Evolutionary conservation across 1,140 invertebrate genomes (phyloP).

Genomic region (Scaptomyza pallida): DNA sequence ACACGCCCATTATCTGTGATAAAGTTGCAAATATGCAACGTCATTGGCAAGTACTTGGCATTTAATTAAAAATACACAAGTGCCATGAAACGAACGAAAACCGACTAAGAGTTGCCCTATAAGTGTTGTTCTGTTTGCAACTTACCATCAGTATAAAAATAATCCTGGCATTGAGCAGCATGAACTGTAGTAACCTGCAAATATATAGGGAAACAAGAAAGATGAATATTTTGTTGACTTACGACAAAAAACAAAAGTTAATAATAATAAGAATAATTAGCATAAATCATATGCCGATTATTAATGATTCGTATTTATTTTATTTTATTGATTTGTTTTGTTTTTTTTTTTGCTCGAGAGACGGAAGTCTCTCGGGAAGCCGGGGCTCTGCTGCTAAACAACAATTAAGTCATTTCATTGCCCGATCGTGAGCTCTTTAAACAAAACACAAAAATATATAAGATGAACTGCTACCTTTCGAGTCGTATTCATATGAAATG

Average conservation of each 20-base stretch:
- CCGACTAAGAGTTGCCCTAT: background rate
- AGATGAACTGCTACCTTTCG: background rate
- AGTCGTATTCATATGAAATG: slow-evolving; percentile 18
- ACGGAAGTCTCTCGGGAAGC: slow-evolving; percentile 1
- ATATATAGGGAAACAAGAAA: slow-evolving; percentile 12
- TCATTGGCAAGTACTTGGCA: slow-evolving; percentile 15
- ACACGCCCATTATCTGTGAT: slow-evolving; percentile 31
- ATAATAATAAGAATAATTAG: slow-evolving; percentile 50
- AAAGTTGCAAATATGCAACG: slow-evolving; percentile 1
- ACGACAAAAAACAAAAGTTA: slow-evolving; percentile 67
- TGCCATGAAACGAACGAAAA: background rate
- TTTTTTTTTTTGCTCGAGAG: slow-evolving; percentile 24
- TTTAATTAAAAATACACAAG: slow-evolving; percentile 19
- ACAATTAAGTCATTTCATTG: slow-evolving; percentile 59
- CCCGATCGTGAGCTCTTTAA: slow-evolving; percentile 68
- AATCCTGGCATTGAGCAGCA: slow-evolving; percentile 81
- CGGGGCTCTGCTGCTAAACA: too few species aligned
- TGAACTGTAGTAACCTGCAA: slow-evolving; percentile 83
- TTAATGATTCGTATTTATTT: slow-evolving; percentile 72
- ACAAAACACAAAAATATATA: slow-evolving; percentile 14
- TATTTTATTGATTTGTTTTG: slow-evolving; percentile 72
- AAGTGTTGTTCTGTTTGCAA: slow-evolving; percentile 1
- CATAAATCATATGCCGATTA: slow-evolving; percentile 71
- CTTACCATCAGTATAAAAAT: slow-evolving; percentile 81
- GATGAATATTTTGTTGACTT: slow-evolving; percentile 58